Conservation (phyloP, 2,888 invertebrate species). For the Caenorhabditis wallacei region DNA sequence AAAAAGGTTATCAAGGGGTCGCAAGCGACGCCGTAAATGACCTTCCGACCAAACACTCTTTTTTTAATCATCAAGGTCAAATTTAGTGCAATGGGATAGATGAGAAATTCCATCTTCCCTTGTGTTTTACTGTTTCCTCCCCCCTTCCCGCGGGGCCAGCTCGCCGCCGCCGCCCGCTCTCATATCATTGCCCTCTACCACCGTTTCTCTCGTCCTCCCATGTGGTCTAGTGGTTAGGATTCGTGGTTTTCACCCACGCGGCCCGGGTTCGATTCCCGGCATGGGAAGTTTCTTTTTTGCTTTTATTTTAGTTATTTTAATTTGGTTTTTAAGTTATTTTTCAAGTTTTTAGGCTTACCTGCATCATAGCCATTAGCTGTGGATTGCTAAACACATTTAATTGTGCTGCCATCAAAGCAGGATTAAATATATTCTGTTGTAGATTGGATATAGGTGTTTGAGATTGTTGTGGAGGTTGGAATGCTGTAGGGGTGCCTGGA, state of each 20-base stretch:
- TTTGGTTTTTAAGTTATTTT: not conserved
- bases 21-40: not conserved
- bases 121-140: not conserved
- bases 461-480: constrained; percentile 51
- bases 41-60: constrained; percentile 1
- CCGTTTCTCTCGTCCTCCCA: constrained; percentile 68
- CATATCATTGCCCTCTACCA: not conserved
- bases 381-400: constrained; percentile 73
- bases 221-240: constrained; percentile 82
- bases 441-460: constrained; percentile 33
- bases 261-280: constrained; percentile 82
- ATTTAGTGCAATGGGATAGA: constrained; percentile 1
- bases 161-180: not conserved
- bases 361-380: constrained; percentile 74
- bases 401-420: constrained; percentile 77
- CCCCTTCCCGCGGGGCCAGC: not conserved
- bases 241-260: constrained; percentile 81
- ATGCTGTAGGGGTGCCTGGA: constrained; percentile 49
- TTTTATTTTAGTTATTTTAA: not conserved
- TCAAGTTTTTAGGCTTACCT: constrained; percentile 63
- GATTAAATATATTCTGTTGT: constrained; percentile 64
- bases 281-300: constrained; percentile 73
- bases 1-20: constrained; percentile 16
- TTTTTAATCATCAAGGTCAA: constrained; percentile 36
- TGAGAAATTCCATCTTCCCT: not conserved